Evolutionary conservation across 2,797 vertebrate species (phyloP).

Genomic region (Galago senegalensis): DNA sequence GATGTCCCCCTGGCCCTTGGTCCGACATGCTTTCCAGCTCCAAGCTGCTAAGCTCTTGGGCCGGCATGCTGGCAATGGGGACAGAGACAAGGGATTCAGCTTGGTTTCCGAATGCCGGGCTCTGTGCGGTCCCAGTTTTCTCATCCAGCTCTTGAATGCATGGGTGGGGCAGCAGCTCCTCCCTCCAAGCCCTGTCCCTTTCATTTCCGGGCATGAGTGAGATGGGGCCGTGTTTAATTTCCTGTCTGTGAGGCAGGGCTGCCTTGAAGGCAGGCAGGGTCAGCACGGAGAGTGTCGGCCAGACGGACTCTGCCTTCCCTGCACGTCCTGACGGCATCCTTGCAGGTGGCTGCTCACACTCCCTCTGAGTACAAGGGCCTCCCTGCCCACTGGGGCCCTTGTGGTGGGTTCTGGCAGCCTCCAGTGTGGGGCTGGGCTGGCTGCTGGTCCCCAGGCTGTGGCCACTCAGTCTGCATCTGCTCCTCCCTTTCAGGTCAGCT

Average conservation of each 20-base stretch:
- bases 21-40: background rate
- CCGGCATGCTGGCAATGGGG: background rate
- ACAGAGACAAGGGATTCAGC: accelerated
- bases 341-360: slow-evolving; percentile 58
- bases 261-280: background rate
- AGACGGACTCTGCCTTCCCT: slow-evolving; percentile 47
- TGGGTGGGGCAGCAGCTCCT: accelerated
- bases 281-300: slow-evolving; percentile 38
- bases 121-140: accelerated
- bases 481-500: slow-evolving; percentile 95
- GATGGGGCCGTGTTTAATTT: slow-evolving; percentile 19
- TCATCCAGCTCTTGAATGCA: accelerated
- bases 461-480: slow-evolving; percentile 79
- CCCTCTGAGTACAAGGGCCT: slow-evolving; percentile 72
- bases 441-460: accelerated
- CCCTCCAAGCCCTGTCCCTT: accelerated
- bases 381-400: slow-evolving; percentile 68
- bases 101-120: accelerated
- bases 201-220: background rate
- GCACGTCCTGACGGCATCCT: slow-evolving; percentile 68
- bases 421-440: accelerated
- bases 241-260: background rate
- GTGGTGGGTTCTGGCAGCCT: background rate
- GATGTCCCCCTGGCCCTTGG: too few relatives aligned
- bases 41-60: accelerated